Evolutionary conservation across 1,140 invertebrate genomes (phyloP).

Genomic region (Tribolium madens): DNA sequence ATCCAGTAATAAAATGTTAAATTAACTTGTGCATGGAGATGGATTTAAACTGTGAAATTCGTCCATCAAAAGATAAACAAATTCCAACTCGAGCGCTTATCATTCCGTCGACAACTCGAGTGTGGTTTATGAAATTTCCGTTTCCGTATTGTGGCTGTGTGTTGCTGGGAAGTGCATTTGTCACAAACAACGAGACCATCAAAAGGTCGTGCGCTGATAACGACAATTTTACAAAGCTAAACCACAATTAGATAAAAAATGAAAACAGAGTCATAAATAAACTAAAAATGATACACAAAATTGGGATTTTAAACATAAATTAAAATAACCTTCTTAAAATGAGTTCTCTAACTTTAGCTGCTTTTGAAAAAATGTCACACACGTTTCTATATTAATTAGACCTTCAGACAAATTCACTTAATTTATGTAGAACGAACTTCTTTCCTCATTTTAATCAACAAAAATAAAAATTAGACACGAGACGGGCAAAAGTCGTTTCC

Average conservation of each 20-base stretch:
- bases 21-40: constrained; percentile 10
- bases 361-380: not conserved
- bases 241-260: not conserved
- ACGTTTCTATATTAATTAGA: not conserved
- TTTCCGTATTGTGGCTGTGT: constrained; percentile 18
- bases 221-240: not conserved
- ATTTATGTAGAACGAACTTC: not conserved
- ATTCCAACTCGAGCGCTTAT: not conserved
- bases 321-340: constrained; percentile 14
- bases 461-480: not conserved
- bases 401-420: constrained; percentile 1
- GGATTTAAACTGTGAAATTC: constrained; percentile 1
- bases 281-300: not conserved
- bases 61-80: constrained; percentile 19
- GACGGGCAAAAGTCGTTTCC: too few relatives aligned
- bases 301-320: not conserved
- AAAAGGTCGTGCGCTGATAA: constrained; percentile 2
- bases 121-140: constrained; percentile 33
- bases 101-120: not conserved
- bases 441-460: not conserved
- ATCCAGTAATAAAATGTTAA: constrained; percentile 27
- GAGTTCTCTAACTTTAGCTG: not conserved
- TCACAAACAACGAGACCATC: constrained; percentile 19
- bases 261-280: not conserved
- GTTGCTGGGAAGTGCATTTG: not conserved